phyloP scores from a whole-genome alignment of 2,888 invertebrate species.

The Amblyjoppa fuscipennis region DNA sequence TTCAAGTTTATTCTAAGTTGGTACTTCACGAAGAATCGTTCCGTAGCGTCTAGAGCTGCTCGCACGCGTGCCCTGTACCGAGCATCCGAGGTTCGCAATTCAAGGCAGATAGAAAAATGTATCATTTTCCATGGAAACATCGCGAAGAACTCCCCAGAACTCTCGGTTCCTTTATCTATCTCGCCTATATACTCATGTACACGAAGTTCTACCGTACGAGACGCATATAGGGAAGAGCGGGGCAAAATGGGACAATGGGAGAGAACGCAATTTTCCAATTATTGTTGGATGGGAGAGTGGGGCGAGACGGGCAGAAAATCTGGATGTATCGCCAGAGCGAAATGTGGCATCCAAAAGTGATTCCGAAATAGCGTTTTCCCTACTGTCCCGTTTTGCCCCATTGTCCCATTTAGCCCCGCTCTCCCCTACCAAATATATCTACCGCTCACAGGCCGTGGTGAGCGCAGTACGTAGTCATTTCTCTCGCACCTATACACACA shows the following conservation, averaged over 20 bases:
- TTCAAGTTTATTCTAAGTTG: neutral
- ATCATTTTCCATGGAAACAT: constrained; percentile 23
- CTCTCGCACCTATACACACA: neutral
- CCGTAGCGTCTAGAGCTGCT: neutral
- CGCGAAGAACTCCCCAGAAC: neutral
- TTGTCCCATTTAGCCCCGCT: too few relatives aligned
- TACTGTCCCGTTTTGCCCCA: too few relatives aligned
- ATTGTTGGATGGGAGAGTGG: too few relatives aligned
- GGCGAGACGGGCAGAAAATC: too few relatives aligned
- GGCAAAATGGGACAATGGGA: too few relatives aligned
- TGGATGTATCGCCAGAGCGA: too few relatives aligned
- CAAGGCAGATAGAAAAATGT: constrained; percentile 18
- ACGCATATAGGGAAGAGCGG: neutral
- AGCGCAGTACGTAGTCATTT: constrained; percentile 9
- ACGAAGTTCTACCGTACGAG: neutral
- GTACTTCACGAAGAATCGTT: neutral
- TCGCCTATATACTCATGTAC: neutral
- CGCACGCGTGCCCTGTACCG: neutral
- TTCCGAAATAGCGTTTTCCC: too few relatives aligned
- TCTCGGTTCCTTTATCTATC: constrained; percentile 15
- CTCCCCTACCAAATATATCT: neutral
- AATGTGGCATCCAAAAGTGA: too few relatives aligned
- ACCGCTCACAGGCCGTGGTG: neutral
- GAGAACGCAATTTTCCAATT: too few relatives aligned
- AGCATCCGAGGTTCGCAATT: neutral